Base-by-base conservation (phyloP, 2,888 invertebrate genomes). In the Rhodophaea formosa region DNA sequence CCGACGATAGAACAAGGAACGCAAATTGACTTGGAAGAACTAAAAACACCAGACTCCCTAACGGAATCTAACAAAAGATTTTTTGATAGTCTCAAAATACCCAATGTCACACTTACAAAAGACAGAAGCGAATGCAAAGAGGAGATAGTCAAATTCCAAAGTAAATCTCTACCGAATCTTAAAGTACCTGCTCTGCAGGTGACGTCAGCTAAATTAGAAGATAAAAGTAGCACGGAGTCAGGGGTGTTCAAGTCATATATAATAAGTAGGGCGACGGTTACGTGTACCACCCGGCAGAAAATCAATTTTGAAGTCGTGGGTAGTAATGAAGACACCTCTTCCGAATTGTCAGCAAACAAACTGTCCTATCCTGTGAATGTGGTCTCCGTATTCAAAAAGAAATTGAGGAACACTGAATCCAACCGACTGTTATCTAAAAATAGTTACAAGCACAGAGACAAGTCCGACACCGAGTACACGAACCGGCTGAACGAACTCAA, bases 61-160 rank as follows among this genome's bases (percentile, higher is more conserved):
- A 76, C 76, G 8, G 75, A 82, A 57, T 56, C 71, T 12, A 61
- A 70, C 8, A 74, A 72, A 58, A 69, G 78, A 59, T 63, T 72
- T 47, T 88, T 80, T 67, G 90, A 88, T 68, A 84, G 75, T 71
- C 86, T 90, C 16, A 77, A 84, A 61, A 83, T 90, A 83, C 90
- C 90, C 72, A 86, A 88, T 75, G 82, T 90, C 57, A 82, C 82
- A 44, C 74, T 90, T 68, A 82, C 70, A 55, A 86, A 82, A 64
- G 86, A 84, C 62, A 86, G 76, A 65, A 74, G 62, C 59, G 76
- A 79, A 62, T 65, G 72, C 67, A 85, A 78, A 77, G 77, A 77
- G 39, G 72, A 77, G 16, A 60, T 70, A 65, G 64, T 72, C 42
- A 72, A 66, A 44, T 64, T 80, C 47, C 67, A 71, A 58, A 77